Base-by-base conservation (phyloP, 1,140 invertebrate genomes). In the Drosophila punjabiensis region DNA sequence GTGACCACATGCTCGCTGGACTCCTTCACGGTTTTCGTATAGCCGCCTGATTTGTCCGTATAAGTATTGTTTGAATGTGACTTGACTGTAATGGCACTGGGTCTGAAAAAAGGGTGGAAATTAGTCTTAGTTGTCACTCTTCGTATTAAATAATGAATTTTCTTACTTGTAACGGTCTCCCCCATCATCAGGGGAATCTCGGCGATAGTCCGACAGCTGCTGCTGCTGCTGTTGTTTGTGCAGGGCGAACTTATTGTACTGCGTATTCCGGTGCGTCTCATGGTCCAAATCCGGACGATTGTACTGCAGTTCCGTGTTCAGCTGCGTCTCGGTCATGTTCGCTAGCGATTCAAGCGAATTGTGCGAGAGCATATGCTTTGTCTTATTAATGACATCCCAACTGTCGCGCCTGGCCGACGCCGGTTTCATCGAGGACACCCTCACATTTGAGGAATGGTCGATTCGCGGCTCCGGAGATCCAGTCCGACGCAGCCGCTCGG, bases 351-450 rank as follows among this genome's bases (percentile, higher is more conserved):
- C 96, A 24, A 96, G 84, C 63, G 93, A 93, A 87, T 95, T 94
- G 82, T 95, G 95, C 11, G 95, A 96, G 16, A 97, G 93, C 77
- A 96, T 94, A 53, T 96, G 96, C 88, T 96, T 95, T 3, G 96
- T 97, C 93, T 96, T 97, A n/a, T 96, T 95, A 28, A 97, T 95
- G 1, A 96, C 95, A 88, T 97, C 96, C 96, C 96, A 97, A 10
- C 96, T 96, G 82, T 97, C 96, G 62, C 96, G 94, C 74, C 96
- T 94, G 1, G 95, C 93, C 10, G 94, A 93, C 30, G 95, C 94
- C 4, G 95, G 94, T 79, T 96, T 95, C 81, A 95, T 94, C n/a
- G 96, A 95, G 5, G 95, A 96, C 7, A 96, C 95, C 93, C 95
- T 94, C 13, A 96, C 95, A 74, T 96, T 96, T 30, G 96, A 96